Conservation (phyloP, 2,888 invertebrate genomes). For the Caenorhabditis wallacei region DNA sequence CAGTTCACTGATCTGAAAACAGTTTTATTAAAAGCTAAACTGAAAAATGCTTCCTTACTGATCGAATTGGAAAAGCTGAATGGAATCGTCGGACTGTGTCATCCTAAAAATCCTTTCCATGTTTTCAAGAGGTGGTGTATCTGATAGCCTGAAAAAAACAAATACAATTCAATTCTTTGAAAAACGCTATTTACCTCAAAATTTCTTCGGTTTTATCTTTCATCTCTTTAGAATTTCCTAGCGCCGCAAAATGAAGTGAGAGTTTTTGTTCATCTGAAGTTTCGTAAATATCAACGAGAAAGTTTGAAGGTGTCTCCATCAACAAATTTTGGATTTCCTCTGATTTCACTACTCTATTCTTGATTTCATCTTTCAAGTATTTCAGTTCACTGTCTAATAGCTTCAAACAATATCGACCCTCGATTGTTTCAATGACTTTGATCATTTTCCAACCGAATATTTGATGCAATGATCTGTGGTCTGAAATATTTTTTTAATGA, state of each 20-base stretch:
- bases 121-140: conserved; percentile 6
- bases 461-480: conserved; percentile 16
- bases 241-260: background rate
- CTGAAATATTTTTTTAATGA: conserved; percentile 13
- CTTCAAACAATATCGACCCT: conserved; percentile 28
- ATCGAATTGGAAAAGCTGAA: conserved; percentile 22
- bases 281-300: conserved; percentile 12
- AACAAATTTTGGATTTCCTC: background rate
- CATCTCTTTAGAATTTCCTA: background rate
- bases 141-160: background rate
- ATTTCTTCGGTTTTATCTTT: background rate
- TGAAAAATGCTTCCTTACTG: background rate
- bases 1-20: conserved; percentile 10
- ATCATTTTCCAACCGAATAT: conserved; percentile 34
- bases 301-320: background rate
- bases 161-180: too few relatives aligned
- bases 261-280: background rate
- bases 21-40: too few relatives aligned
- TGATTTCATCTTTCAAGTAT: conserved; percentile 17
- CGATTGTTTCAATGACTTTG: background rate
- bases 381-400: conserved; percentile 12
- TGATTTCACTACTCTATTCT: background rate
- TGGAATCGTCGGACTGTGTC: background rate
- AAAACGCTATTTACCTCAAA: background rate
- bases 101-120: background rate